These are phyloP conservation scores for Lemur catta DNA, from an alignment of 2,797 vertebrate species.

Conservation along the genomic window DNA sequence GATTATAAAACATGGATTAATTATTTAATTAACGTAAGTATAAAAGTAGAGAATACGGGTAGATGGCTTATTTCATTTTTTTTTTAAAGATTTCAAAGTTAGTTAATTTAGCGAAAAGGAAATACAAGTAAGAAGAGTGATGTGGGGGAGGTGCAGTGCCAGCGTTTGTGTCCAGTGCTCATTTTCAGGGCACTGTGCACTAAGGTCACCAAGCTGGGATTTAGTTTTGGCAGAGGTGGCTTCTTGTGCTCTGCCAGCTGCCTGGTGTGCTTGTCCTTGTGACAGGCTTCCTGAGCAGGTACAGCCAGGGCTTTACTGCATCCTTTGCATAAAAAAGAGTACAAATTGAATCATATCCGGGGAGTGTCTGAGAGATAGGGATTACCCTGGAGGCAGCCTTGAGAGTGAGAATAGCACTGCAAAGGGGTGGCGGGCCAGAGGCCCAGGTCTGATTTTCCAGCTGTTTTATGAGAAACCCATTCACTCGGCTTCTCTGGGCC, in stretches of 20 bases:
- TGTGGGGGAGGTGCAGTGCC: accelerated
- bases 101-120: neutral
- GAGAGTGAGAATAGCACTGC: neutral
- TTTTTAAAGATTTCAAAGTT: neutral
- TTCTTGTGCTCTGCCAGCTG: too few relatives aligned
- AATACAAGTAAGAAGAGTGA: neutral
- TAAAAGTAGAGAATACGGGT: neutral
- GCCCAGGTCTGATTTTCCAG: neutral
- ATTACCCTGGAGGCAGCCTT: neutral
- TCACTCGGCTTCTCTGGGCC: neutral
- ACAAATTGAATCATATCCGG: accelerated
- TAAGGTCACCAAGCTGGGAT: neutral
- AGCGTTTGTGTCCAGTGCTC: accelerated
- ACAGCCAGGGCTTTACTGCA: neutral
- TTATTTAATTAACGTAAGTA: neutral
- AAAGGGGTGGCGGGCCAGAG: neutral
- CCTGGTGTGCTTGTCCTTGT: accelerated
- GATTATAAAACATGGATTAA: neutral
- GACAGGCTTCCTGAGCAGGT: accelerated
- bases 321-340: neutral
- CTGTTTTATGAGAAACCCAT: neutral
- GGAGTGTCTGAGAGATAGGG: neutral
- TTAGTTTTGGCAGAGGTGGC: neutral
- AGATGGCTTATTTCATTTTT: neutral
- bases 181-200: neutral